Evolutionary conservation across 2,888 invertebrate genomes (phyloP), one percentile per base, ranked within the genome.

Genomic region (Chymomyza procnemis): DNA sequence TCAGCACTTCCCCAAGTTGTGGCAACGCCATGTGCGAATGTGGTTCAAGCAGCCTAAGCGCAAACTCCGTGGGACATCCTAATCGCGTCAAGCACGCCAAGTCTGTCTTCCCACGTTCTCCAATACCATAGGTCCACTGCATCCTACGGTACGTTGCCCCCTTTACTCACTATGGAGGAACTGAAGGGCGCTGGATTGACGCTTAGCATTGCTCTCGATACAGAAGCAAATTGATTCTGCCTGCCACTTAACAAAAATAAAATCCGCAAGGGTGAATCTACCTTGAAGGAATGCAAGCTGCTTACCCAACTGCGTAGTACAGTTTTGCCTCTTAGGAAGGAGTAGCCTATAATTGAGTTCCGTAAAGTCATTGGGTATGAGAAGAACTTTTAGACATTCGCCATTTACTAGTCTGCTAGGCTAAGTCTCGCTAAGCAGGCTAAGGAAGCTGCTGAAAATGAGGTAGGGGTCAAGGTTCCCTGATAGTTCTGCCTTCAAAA

Each of bases 1-100:
- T 95, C 98, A 96, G 91, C 99, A 99, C 93, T 99, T 99, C 94
- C 99, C 98, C 92, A 99, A 99, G 93, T 98, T 99, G 93, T 99
- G 99, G 99, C 98, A 99, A 92, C 93, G 96, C 72, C 96, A 96
- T 91, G 98, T 99, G 19, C 97, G 96, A 91, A 98, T 98, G 8
- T 99, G 99, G 99, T 99, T 99, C 91, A 97, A 99, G 90, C 99
- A 99, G 89, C 99, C 99, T 54, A 98, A 98, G 64, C 94, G 99
- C 67, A 99, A 99, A 92, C 92, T 95, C 88, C 94, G 99, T 78
- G 94, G n/a, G 99, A 87, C 95, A 95, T 88, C 94, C 95, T 85
- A 96, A 95, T 82, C 95, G 99, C 88, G 93, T 97, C 56, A 96
- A 96, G 92, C 99, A 99, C 92, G 99, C 99, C 1, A 94, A 96